Conservation (phyloP, 2,888 invertebrate genomes). For the Clostera curtula region DNA sequence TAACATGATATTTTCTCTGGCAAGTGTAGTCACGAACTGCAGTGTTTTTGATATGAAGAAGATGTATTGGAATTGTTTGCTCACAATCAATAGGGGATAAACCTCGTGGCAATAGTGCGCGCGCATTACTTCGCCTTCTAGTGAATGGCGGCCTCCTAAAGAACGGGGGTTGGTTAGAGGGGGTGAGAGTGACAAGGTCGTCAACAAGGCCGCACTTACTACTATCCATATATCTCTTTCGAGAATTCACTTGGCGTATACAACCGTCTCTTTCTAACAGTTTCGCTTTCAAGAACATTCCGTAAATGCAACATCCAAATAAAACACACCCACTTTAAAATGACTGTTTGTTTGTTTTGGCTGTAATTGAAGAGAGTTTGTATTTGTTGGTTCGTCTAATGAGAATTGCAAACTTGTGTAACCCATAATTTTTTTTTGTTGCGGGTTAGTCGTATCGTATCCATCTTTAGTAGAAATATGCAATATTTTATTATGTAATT, state of each 20-base stretch:
- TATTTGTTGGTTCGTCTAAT: too few relatives aligned
- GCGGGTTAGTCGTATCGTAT: too few relatives aligned
- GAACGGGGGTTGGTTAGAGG: constrained; percentile 40
- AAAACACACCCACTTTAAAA: constrained; percentile 41
- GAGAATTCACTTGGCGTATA: constrained; percentile 12
- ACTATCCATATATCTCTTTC: constrained; percentile 48
- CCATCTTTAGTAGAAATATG: too few relatives aligned
- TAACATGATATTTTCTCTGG: constrained; percentile 25
- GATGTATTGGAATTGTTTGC: constrained; percentile 36
- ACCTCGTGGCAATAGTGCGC: constrained; percentile 52
- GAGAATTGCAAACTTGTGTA: too few relatives aligned
- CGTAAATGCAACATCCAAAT: constrained; percentile 51
- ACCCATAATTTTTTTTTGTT: too few relatives aligned
- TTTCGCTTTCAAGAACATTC: constrained; percentile 50
- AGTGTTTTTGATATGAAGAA: constrained; percentile 34
- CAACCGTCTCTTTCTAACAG: constrained; percentile 31
- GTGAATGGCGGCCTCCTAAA: constrained; percentile 62
- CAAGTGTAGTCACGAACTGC: too few relatives aligned
- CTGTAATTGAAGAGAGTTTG: constrained; percentile 27
- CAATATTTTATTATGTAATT: too few relatives aligned
- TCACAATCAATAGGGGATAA: constrained; percentile 54
- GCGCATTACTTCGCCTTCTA: constrained; percentile 51
- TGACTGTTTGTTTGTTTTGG: constrained; percentile 43
- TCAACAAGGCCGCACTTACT: constrained; percentile 59
- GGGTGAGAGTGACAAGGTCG: constrained; percentile 58